Evolutionary conservation across 2,113 vertebrate genomes (phyloP).

Genomic region (Stegostoma tigrinum): DNA sequence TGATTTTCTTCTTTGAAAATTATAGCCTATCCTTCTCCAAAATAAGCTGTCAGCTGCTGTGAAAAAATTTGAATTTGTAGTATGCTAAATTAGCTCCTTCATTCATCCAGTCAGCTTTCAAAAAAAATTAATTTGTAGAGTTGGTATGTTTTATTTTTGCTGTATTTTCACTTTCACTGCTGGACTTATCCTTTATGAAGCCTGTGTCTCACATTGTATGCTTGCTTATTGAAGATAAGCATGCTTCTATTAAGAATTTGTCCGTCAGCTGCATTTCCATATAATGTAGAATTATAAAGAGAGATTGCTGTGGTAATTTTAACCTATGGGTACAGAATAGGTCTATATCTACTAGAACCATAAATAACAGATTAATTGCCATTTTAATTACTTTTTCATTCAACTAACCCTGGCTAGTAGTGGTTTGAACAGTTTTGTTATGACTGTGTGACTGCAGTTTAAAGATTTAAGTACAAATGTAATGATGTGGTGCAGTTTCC

Average conservation of each 20-base stretch:
- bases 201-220: neutral
- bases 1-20: slow-evolving; percentile 14
- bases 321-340: neutral
- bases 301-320: neutral
- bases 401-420: neutral
- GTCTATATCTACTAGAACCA: neutral
- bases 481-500: neutral
- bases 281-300: neutral
- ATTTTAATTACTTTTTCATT: neutral
- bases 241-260: neutral
- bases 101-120: neutral
- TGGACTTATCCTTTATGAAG: slow-evolving; percentile 3
- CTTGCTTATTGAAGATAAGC: neutral
- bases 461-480: neutral
- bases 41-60: neutral
- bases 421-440: neutral
- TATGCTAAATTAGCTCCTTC: neutral
- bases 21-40: neutral
- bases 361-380: slow-evolving; percentile 6
- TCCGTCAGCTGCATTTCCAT: neutral
- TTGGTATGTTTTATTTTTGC: neutral
- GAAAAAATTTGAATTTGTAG: neutral
- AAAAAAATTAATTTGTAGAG: neutral
- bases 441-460: neutral
- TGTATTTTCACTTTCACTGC: neutral